Evolutionary conservation across 1,140 invertebrate species (phyloP).

Genomic region (Trichonephila clavata): DNA sequence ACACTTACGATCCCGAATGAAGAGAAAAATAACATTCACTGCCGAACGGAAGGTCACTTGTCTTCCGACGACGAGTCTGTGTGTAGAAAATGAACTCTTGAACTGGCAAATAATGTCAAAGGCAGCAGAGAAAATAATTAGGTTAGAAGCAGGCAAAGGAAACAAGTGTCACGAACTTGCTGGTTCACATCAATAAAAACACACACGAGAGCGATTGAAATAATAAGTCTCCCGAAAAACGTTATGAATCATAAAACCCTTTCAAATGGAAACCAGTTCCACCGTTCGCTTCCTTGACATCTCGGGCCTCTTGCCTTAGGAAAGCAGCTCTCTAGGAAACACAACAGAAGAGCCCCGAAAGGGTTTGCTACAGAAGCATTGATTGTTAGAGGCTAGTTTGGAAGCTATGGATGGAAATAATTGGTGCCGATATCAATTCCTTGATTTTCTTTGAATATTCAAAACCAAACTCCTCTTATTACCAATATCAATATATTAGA

Average conservation of each 20-base stretch:
- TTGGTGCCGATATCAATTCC: no score
- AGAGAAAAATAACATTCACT: not conserved
- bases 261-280: slow-evolving; percentile 21
- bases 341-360: not conserved
- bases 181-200: slow-evolving; percentile 8
- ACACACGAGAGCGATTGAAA: slow-evolving; percentile 20
- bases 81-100: not conserved
- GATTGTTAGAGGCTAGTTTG: not conserved
- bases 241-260: slow-evolving; percentile 36
- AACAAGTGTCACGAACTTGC: slow-evolving; percentile 34
- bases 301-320: not conserved
- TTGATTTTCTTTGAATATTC: no score
- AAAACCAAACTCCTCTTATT: no score
- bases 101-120: slow-evolving; percentile 36
- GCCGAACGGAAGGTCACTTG: not conserved
- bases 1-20: not conserved
- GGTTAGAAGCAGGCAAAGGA: slow-evolving; percentile 31
- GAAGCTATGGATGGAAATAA: no score
- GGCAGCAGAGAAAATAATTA: slow-evolving; percentile 37
- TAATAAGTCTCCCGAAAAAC: slow-evolving; percentile 35
- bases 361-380: not conserved
- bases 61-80: not conserved
- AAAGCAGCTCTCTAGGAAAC: not conserved
- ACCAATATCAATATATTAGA: no score
- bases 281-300: slow-evolving; percentile 24